Base-by-base conservation (phyloP, 1,140 invertebrate genomes). In the Chymomyza costata region DNA sequence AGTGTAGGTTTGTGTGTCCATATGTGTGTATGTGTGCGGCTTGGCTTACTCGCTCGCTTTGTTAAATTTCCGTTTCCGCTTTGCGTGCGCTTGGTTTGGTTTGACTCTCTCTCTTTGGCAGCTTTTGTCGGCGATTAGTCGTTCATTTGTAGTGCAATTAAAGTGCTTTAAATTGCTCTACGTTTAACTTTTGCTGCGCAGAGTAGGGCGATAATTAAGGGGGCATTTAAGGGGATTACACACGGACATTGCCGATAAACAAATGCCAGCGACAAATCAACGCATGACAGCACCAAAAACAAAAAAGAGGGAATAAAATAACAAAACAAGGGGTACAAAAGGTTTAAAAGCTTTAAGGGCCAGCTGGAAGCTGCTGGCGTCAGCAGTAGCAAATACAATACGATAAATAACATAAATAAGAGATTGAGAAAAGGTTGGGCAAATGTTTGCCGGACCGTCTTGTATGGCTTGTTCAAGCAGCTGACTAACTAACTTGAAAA, bases 401-500 rank as follows among this genome's bases (percentile, higher is more conserved):
- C 71, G 71, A 76, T 76, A 76, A 78, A 76, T 78, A 76, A 78
- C 71, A 78, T 78, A 78, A 76, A 76, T 76, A 76, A 76, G 66
- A 70, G 71, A 76, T 76, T 56, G 65, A 60, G 31, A 45, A 34
- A 34, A 37, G 44, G 37, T 71, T 52, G 59, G 64, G 50, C 60
- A 53, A 74, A 68, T 74, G 69, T 74, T 74, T 68, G 69, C 56
- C 43, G 58, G 54, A 38, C 58, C n/a, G n/a, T n/a, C n/a, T n/a
- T n/a, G n/a, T n/a, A n/a, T n/a, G n/a, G n/a, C n/a, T 41, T 73
- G 67, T 63, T 71, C 67, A 46, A 51, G 52, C 70, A 76, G 70
- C 70, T 76, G 70, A 44, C 71, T 78, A 76, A 76, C 70, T 76
- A 78, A n/a, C n/a, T n/a, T 66, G 70, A 76, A 66, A 76, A 74